These are phyloP conservation scores for Tetrapedia diversipes DNA, from an alignment of 2,888 invertebrate genomes.

Conservation along the genomic window DNA sequence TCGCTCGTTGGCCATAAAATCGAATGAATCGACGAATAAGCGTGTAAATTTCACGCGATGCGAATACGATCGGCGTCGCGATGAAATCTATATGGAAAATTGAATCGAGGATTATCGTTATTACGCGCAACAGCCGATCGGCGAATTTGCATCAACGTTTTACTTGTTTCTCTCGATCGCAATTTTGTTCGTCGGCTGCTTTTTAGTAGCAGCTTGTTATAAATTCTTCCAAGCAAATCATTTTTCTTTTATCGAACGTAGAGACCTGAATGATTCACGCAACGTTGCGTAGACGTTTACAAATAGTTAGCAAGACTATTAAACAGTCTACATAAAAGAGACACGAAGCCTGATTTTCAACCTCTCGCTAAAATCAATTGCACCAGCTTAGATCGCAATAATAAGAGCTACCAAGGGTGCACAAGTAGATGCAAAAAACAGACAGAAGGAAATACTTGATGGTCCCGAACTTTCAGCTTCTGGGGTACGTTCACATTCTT, in stretches of 20 bases:
- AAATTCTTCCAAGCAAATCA: background rate
- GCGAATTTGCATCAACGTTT: too few species aligned
- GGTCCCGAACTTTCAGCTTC: too few species aligned
- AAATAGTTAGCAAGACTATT: background rate
- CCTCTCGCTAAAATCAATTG: background rate
- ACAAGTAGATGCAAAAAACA: too few species aligned
- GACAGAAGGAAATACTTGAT: too few species aligned
- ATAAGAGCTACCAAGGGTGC: too few species aligned
- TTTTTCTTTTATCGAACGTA: background rate
- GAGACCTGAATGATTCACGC: background rate
- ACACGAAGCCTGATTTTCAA: conserved; percentile 2
- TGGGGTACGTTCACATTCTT: too few species aligned
- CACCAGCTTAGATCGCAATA: background rate
- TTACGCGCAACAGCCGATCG: background rate
- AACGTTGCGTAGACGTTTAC: background rate
- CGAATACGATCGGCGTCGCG: background rate
- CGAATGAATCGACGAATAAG: conserved; percentile 20
- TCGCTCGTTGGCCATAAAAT: conserved; percentile 3
- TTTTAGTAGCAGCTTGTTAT: background rate
- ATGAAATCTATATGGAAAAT: conserved; percentile 9
- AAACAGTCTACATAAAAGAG: background rate
- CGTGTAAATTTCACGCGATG: conserved; percentile 4
- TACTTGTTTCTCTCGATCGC: too few species aligned
- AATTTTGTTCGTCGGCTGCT: background rate
- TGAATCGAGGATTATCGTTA: background rate